Evolutionary conservation across 1,140 invertebrate species (phyloP).

Genomic region (Drosophila sulfurigaster): DNA sequence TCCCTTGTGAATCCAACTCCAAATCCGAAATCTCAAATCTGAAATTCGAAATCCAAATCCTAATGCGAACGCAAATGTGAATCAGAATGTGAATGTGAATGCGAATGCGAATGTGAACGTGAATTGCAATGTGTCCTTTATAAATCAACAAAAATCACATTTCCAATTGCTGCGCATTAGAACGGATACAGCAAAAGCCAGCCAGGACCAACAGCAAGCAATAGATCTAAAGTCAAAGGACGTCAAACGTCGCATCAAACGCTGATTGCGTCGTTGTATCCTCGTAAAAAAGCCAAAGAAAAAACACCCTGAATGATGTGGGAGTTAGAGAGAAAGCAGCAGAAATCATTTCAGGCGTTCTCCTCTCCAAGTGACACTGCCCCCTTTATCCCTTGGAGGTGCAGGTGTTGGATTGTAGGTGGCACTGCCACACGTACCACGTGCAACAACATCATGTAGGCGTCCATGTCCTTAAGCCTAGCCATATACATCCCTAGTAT

Average conservation of each 20-base stretch:
- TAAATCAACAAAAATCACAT: conserved; percentile 81
- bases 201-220: conserved; percentile 41
- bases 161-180: conserved; percentile 79
- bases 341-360: conserved; percentile 39
- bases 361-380: background rate
- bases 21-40: conserved; percentile 15
- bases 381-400: conserved; percentile 31
- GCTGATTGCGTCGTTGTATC: conserved; percentile 68
- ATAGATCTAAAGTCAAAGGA: conserved; percentile 67
- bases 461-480: background rate
- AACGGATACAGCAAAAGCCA: conserved; percentile 62
- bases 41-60: conserved; percentile 17
- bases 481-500: conserved; percentile 21
- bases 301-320: conserved; percentile 55
- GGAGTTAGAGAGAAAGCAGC: conserved; percentile 52
- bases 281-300: conserved; percentile 42
- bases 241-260: conserved; percentile 69
- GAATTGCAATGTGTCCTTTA: conserved; percentile 77
- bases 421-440: conserved; percentile 19
- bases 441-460: conserved; percentile 20
- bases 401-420: conserved; percentile 29
- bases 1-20: conserved; percentile 10
- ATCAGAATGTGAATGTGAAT: conserved; percentile 36
- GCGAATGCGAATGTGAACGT: conserved; percentile 42
- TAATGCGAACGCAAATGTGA: conserved; percentile 23